phyloP scores from a whole-genome alignment of 2,797 vertebrate genomes.

The Malacoctenus gilli region DNA sequence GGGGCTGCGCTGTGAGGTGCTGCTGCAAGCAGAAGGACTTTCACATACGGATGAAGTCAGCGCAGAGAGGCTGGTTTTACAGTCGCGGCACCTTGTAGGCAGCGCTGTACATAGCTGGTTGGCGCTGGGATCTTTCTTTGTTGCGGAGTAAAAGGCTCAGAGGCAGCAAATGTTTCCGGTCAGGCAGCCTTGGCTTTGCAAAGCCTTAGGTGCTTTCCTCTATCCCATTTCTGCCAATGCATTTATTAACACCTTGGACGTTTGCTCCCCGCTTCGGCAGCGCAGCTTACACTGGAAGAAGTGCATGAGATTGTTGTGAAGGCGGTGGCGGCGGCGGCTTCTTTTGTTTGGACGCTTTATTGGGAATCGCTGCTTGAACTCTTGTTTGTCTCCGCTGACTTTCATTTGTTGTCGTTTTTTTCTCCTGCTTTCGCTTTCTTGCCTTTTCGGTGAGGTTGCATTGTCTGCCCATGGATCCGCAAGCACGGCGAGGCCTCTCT shows the following conservation, averaged over 20 bases:
- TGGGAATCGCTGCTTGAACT: conserved; percentile 67
- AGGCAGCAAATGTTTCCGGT: conserved; percentile 84
- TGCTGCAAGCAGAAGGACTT: conserved; percentile 58
- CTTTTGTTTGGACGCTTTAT: conserved; percentile 66
- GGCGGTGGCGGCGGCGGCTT: conserved; percentile 53
- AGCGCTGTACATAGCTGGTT: conserved; percentile 49
- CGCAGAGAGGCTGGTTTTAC: conserved; percentile 55
- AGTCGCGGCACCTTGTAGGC: conserved; percentile 52
- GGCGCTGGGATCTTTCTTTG: conserved; percentile 63
- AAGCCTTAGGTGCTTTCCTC: conserved; percentile 84
- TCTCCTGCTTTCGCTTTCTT: conserved; percentile 59
- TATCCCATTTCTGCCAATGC: conserved; percentile 74
- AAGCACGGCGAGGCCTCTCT: conserved; percentile 51
- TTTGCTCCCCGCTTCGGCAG: conserved; percentile 70
- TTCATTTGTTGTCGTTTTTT: conserved; percentile 27
- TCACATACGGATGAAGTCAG: conserved; percentile 67
- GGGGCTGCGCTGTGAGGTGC: conserved; percentile 54
- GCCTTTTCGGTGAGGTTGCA: conserved; percentile 49
- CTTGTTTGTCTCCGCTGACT: conserved; percentile 63
- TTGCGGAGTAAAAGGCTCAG: conserved; percentile 70
- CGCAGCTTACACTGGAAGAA: conserved; percentile 61
- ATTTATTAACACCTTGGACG: conserved; percentile 76
- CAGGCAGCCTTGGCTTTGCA: conserved; percentile 87
- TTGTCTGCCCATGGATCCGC: conserved; percentile 68
- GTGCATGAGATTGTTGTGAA: conserved; percentile 53